phyloP scores from a whole-genome alignment of 2,888 invertebrate genomes.

The Lepidochrysops patricia region DNA sequence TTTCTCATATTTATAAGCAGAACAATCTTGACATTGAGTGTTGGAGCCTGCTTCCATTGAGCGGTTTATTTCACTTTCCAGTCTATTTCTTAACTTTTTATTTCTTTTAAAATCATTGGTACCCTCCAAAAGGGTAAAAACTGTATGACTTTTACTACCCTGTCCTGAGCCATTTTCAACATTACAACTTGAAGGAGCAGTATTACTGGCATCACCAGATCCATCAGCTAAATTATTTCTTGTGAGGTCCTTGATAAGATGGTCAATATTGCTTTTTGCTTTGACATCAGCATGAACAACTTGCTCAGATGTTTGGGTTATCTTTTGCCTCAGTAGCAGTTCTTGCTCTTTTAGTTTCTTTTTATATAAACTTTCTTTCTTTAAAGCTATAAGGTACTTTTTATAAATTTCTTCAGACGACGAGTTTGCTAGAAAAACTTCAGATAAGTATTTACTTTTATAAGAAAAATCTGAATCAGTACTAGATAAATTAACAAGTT shows the following conservation, averaged over 20 bases:
- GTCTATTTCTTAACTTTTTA: slow-evolving; percentile 39
- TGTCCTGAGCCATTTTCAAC: slow-evolving; percentile 31
- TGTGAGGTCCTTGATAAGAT: slow-evolving; percentile 60
- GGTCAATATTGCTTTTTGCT: slow-evolving; percentile 42
- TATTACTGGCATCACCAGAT: slow-evolving; percentile 64
- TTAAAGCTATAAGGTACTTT: slow-evolving; percentile 55
- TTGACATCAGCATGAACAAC: slow-evolving; percentile 27
- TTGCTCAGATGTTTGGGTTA: slow-evolving; percentile 24
- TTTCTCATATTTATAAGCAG: slow-evolving; percentile 41
- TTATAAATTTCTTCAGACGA: slow-evolving; percentile 60
- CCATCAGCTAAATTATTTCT: slow-evolving; percentile 62
- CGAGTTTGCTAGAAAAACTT: slow-evolving; percentile 41
- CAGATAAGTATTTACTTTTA: slow-evolving; percentile 45
- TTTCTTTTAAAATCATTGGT: slow-evolving; percentile 44
- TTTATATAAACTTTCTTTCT: slow-evolving; percentile 54
- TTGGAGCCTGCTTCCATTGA: slow-evolving; percentile 37
- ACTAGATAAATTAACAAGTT: slow-evolving; percentile 30
- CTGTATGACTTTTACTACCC: slow-evolving; percentile 57
- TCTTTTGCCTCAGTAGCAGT: slow-evolving; percentile 55
- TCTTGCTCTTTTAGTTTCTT: slow-evolving; percentile 57
- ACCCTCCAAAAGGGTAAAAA: slow-evolving; percentile 60
- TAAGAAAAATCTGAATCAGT: slow-evolving; percentile 55
- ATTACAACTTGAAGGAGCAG: slow-evolving; percentile 43
- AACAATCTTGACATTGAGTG: slow-evolving; percentile 40
- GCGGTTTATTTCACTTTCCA: slow-evolving; percentile 34